These are phyloP conservation scores for Ennomos quercinarius DNA, from an alignment of 2,888 invertebrate species.

Conservation along the genomic window DNA sequence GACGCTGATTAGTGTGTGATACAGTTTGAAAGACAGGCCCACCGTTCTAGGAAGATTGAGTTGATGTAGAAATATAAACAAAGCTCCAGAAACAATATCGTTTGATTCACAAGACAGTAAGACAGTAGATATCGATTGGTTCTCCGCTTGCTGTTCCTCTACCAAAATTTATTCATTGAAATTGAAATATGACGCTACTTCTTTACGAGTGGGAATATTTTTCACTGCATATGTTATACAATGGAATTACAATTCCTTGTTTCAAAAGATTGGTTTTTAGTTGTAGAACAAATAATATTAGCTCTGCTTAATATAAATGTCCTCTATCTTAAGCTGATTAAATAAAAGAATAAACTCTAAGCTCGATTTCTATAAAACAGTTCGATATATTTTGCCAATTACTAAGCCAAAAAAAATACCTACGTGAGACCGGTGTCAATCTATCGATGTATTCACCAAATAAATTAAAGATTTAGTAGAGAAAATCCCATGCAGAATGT, in stretches of 20 bases:
- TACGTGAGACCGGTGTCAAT: too few species aligned
- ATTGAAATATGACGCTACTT: slow-evolving; percentile 35
- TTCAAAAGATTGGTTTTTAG: background rate
- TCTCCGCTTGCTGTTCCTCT: slow-evolving; percentile 3
- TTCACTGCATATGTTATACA: slow-evolving; percentile 15
- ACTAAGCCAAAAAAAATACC: too few species aligned
- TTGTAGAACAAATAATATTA: too few species aligned
- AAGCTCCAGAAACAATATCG: slow-evolving; percentile 10
- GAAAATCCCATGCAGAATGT: too few species aligned
- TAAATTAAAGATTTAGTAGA: too few species aligned
- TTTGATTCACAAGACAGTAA: background rate
- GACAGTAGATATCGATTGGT: slow-evolving; percentile 25
- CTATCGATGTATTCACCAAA: too few species aligned
- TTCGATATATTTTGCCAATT: too few species aligned
- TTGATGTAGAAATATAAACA: slow-evolving; percentile 7
- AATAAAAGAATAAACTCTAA: too few species aligned
- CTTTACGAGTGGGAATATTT: slow-evolving; percentile 30
- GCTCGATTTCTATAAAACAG: too few species aligned
- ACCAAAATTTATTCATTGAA: slow-evolving; percentile 41
- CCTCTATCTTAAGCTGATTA: too few species aligned
- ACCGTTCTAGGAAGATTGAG: slow-evolving; percentile 12
- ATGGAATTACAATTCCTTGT: slow-evolving; percentile 10
- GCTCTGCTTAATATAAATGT: too few species aligned
- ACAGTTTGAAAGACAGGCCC: slow-evolving; percentile 30
- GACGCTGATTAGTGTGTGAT: slow-evolving; percentile 57